These are phyloP conservation scores for Parauchenoglanis punctatus DNA, from an alignment of 2,797 vertebrate genomes.

Conservation along the genomic window DNA sequence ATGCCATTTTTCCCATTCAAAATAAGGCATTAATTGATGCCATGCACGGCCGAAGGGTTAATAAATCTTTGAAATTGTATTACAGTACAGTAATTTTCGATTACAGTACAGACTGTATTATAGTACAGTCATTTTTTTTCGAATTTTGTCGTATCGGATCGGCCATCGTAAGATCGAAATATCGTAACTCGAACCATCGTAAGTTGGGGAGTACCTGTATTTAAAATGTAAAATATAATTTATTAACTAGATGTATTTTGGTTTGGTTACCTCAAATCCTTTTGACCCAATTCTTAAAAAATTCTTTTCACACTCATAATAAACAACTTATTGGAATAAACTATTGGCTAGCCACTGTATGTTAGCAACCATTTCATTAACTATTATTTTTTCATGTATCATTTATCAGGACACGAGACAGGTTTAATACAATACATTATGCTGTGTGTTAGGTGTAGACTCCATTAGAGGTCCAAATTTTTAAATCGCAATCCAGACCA, in stretches of 20 bases:
- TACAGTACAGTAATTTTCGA: too few relatives aligned
- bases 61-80: too few relatives aligned
- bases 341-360: background rate
- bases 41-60: too few relatives aligned
- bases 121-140: too few relatives aligned
- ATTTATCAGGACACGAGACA: background rate
- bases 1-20: too few relatives aligned
- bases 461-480: conserved; percentile 85
- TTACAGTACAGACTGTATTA: too few relatives aligned
- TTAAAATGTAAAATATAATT: background rate
- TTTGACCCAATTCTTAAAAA: background rate
- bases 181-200: too few relatives aligned
- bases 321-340: background rate
- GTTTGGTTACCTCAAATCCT: too few relatives aligned
- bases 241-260: background rate
- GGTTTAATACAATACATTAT: background rate
- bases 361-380: background rate
- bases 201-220: too few relatives aligned
- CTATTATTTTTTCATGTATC: background rate
- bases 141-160: too few relatives aligned
- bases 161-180: too few relatives aligned
- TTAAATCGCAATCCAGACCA: conserved; percentile 53
- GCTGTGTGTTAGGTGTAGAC: conserved; percentile 64
- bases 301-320: background rate
- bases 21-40: too few relatives aligned